Evolutionary conservation across 2,888 invertebrate genomes (phyloP).

Genomic region (Hypolimnas misippus): DNA sequence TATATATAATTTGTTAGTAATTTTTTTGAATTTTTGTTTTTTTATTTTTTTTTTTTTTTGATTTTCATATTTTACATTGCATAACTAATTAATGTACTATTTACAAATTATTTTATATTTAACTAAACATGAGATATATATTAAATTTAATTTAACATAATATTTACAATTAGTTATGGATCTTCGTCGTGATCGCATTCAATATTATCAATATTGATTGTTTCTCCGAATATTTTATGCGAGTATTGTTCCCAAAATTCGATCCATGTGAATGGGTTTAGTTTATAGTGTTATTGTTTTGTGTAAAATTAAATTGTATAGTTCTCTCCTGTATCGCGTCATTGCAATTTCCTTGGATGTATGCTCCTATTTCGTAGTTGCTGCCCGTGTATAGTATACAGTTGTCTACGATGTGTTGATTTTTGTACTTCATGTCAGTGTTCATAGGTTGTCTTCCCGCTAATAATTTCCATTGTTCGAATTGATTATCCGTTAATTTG

Average conservation of each 20-base stretch:
- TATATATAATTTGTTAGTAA: background rate
- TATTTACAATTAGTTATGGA: background rate
- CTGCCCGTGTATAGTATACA: slow-evolving; percentile 23
- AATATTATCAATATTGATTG: background rate
- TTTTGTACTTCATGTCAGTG: slow-evolving; percentile 42
- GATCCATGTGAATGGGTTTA: background rate
- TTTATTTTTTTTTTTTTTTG: background rate
- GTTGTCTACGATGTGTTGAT: slow-evolving; percentile 7
- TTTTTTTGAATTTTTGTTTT: background rate
- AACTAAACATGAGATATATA: background rate
- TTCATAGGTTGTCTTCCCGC: slow-evolving; percentile 45
- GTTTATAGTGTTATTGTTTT: background rate
- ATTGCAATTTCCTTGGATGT: background rate
- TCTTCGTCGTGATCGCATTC: background rate
- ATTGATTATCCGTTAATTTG: slow-evolving; percentile 51
- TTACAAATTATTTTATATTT: background rate
- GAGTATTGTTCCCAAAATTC: background rate
- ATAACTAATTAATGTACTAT: background rate
- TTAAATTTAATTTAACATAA: background rate
- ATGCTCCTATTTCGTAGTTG: slow-evolving; percentile 17
- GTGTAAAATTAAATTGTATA: background rate
- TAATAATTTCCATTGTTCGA: slow-evolving; percentile 54
- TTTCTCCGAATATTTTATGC: background rate
- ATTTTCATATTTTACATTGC: background rate
- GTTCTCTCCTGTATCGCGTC: background rate